These are phyloP conservation scores for Mesoligia furuncula DNA, from an alignment of 2,888 invertebrate species.

Conservation along the genomic window DNA sequence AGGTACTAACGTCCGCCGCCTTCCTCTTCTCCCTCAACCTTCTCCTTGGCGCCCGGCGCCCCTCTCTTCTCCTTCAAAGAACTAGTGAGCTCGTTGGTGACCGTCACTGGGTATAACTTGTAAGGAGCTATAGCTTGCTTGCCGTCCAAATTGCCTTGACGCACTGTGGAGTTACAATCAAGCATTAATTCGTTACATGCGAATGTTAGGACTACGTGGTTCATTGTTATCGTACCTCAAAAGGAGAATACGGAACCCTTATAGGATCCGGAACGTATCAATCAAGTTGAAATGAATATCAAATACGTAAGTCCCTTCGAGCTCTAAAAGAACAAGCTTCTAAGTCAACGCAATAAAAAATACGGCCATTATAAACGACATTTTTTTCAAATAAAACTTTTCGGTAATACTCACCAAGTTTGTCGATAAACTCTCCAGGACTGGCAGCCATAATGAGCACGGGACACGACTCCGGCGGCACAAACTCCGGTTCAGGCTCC, in stretches of 20 bases:
- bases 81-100: slow-evolving; percentile 83
- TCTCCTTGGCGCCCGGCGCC: slow-evolving; percentile 54
- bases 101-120: slow-evolving; percentile 83
- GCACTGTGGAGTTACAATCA: slow-evolving; percentile 56
- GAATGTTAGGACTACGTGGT: no score
- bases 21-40: slow-evolving; percentile 74
- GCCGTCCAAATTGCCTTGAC: slow-evolving; percentile 80
- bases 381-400: not conserved
- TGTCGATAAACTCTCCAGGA: slow-evolving; percentile 86
- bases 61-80: slow-evolving; percentile 76
- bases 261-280: no score
- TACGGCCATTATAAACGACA: no score
- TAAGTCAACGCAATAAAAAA: no score
- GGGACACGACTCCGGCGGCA: slow-evolving; percentile 83
- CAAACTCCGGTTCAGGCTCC: slow-evolving; percentile 79
- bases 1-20: slow-evolving; percentile 31
- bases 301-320: no score
- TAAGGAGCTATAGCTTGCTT: slow-evolving; percentile 84
- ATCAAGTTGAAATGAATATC: no score
- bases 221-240: no score
- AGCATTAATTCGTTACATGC: not conserved
- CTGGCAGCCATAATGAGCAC: slow-evolving; percentile 83
- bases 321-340: no score
- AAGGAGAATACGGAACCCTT: no score
- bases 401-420: slow-evolving; percentile 77